Conservation (phyloP, 2,888 invertebrate species). For the Kuschelorhynchus macadamiae region DNA sequence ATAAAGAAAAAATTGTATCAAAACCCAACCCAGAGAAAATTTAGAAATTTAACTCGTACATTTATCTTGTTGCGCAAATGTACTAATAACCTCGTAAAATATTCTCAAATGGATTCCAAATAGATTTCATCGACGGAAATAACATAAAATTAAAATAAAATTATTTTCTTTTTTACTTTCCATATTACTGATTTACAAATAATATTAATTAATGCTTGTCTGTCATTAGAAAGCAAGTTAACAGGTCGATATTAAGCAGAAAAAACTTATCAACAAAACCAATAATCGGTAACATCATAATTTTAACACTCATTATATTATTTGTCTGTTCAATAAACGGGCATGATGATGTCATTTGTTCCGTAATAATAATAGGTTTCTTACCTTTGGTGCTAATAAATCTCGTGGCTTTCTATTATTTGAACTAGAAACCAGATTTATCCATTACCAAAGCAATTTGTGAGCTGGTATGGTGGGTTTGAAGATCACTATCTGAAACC, state of each 20-base stretch:
- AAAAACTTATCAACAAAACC: background rate
- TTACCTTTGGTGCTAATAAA: conserved; percentile 42
- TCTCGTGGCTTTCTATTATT: conserved; percentile 42
- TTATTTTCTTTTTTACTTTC: no score
- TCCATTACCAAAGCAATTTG: conserved; percentile 32
- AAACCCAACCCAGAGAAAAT: no score
- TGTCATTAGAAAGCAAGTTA: conserved; percentile 4
- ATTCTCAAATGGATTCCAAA: no score
- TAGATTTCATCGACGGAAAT: no score
- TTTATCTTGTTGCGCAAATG: no score
- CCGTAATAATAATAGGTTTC: conserved; percentile 17
- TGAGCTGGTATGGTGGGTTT: background rate
- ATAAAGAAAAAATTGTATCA: no score
- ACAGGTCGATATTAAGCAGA: background rate
- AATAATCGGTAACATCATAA: conserved; percentile 12
- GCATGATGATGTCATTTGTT: conserved; percentile 25
- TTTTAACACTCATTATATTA: conserved; percentile 5
- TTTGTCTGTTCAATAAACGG: conserved; percentile 25
- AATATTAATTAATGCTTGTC: background rate
- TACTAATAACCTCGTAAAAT: no score
- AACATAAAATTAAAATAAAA: no score
- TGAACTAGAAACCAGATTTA: conserved; percentile 39
- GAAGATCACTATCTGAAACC: conserved; percentile 5
- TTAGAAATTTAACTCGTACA: no score
- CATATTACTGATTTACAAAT: no score